Percentiles rank a stretch among this genome's conserved stretches.
Evolutionary conservation across 2,888 invertebrate species (phyloP).

Genomic region (Rhagium mordax): DNA sequence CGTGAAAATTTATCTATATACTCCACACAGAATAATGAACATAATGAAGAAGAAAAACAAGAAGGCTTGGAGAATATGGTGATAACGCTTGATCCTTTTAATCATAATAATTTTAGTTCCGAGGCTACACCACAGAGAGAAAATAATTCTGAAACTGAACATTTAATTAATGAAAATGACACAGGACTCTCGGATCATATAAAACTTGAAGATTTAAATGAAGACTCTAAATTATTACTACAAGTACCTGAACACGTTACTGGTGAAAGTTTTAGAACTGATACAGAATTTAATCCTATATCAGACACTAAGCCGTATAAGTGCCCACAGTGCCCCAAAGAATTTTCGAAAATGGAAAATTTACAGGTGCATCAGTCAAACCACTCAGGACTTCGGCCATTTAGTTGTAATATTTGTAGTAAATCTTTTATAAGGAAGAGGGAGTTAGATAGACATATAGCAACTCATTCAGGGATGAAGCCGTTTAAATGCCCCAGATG

Average conservation of each 20-base stretch:
- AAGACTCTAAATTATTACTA: constrained; percentile 47
- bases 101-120: constrained; percentile 65
- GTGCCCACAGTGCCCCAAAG: constrained; percentile 52
- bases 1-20: constrained; percentile 61
- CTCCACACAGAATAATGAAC: constrained; percentile 33
- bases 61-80: constrained; percentile 73
- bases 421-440: constrained; percentile 80
- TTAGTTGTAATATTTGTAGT: constrained; percentile 78
- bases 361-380: constrained; percentile 57
- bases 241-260: constrained; percentile 63
- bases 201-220: constrained; percentile 33
- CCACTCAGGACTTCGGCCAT: constrained; percentile 69
- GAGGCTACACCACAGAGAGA: constrained; percentile 56
- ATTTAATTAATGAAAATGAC: constrained; percentile 35
- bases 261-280: constrained; percentile 58
- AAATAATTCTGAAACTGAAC: constrained; percentile 52
- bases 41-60: constrained; percentile 45
- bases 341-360: constrained; percentile 61
- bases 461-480: constrained; percentile 79
- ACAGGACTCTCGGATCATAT: constrained; percentile 20
- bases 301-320: constrained; percentile 44
- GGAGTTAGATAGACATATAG: constrained; percentile 79
- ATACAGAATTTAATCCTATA: constrained; percentile 24
- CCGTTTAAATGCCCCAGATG: constrained; percentile 80
- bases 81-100: constrained; percentile 76